phyloP scores from a whole-genome alignment of 1,140 invertebrate species.

The Myzus persicae region DNA sequence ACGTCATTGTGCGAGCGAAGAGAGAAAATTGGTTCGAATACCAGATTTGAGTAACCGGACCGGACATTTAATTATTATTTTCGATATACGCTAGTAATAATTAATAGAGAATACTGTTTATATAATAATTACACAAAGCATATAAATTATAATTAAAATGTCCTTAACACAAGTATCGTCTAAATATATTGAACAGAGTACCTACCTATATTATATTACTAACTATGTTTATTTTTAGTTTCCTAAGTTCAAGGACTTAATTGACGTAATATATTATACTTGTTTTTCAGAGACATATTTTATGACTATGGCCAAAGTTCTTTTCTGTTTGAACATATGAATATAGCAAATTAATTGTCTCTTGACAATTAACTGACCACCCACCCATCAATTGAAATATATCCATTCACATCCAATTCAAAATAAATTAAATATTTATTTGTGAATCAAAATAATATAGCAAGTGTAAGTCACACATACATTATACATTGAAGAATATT shows the following conservation, averaged over 20 bases:
- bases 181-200: neutral
- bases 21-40: neutral
- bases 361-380: neutral
- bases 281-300: neutral
- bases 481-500: neutral
- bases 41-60: neutral
- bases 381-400: neutral
- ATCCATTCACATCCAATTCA: neutral
- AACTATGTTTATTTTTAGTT: neutral
- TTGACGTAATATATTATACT: neutral
- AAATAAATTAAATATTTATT: neutral
- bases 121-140: neutral
- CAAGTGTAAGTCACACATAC: neutral
- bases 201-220: neutral
- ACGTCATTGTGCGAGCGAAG: no score
- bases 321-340: neutral
- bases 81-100: neutral
- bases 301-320: neutral
- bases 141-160: constrained; percentile 6
- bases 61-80: neutral
- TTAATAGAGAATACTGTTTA: neutral
- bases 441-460: neutral
- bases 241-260: neutral
- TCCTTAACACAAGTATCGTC: neutral
- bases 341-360: neutral